Percentiles rank a stretch among this genome's conserved stretches.
Evolutionary conservation across 2,888 invertebrate genomes (phyloP).

Genomic region (Linnaemya tessellans): DNA sequence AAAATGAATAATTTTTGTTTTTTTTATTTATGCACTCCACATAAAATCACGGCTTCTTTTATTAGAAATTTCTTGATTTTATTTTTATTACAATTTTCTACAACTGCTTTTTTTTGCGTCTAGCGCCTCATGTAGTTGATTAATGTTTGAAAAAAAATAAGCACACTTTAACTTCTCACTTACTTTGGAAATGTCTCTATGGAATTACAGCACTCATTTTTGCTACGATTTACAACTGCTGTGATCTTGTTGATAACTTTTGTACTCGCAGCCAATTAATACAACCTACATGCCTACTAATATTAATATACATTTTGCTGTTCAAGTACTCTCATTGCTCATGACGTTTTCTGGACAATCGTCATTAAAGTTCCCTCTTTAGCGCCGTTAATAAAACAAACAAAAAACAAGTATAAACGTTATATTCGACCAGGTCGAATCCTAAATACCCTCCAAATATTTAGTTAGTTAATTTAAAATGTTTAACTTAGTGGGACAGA

Average conservation of each 20-base stretch:
- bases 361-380: slow-evolving; percentile 37
- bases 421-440: too few relatives aligned
- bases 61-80: slow-evolving; percentile 6
- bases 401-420: too few relatives aligned
- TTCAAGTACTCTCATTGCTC: slow-evolving; percentile 22
- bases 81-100: not conserved
- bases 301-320: not conserved
- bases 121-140: slow-evolving; percentile 57
- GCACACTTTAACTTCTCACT: slow-evolving; percentile 63
- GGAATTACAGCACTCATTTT: slow-evolving; percentile 7
- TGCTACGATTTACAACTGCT: slow-evolving; percentile 34
- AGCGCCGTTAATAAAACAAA: slow-evolving; percentile 68
- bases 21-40: not conserved
- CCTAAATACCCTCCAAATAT: too few relatives aligned
- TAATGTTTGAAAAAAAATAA: slow-evolving; percentile 47
- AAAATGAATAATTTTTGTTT: slow-evolving; percentile 1
- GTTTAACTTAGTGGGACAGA: too few relatives aligned
- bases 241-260: slow-evolving; percentile 43
- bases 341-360: slow-evolving; percentile 42
- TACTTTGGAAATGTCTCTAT: slow-evolving; percentile 36
- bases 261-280: not conserved
- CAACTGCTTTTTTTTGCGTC: slow-evolving; percentile 6
- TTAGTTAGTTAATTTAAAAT: too few relatives aligned
- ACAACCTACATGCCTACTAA: too few relatives aligned
- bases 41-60: slow-evolving; percentile 5